These are phyloP conservation scores for Ifrita kowaldi DNA, from an alignment of 2,113 vertebrate species.

Conservation along the genomic window DNA sequence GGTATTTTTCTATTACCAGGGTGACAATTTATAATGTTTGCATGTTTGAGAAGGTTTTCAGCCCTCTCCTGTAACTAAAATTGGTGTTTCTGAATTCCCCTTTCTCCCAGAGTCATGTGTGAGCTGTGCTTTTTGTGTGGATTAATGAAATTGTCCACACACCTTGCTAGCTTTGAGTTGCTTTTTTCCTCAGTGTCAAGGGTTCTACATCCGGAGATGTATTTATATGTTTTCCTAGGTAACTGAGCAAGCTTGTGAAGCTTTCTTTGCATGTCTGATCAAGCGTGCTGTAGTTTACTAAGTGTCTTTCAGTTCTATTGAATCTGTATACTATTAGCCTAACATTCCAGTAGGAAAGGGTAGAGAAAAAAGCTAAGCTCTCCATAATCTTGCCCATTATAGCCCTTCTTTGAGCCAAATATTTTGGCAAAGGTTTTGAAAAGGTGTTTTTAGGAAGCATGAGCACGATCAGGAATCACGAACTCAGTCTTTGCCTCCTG, in stretches of 20 bases:
- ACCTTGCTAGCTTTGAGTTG: not conserved
- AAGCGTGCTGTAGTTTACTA: not conserved
- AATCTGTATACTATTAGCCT: not conserved
- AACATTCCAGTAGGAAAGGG: not conserved
- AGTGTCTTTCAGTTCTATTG: not conserved
- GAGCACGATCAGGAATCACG: not conserved
- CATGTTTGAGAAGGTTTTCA: not conserved
- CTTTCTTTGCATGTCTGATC: not conserved
- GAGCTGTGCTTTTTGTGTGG: not conserved
- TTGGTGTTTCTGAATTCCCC: not conserved
- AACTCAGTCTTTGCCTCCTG: not conserved
- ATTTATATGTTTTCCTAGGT: not conserved
- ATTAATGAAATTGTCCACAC: not conserved
- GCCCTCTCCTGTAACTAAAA: not conserved
- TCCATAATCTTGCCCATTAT: not conserved
- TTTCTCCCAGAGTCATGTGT: not conserved
- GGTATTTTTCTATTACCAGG: not conserved
- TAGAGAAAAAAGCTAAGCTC: not conserved
- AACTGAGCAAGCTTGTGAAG: not conserved
- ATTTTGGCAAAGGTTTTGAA: not conserved
- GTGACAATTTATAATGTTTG: not conserved
- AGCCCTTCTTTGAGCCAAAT: not conserved
- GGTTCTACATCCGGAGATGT: not conserved
- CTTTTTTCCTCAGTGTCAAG: not conserved
- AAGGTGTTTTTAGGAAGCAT: not conserved